Evolutionary conservation across 2,113 vertebrate species (phyloP), one percentile per base, ranked within the genome.

Genomic region (Pardalotus punctatus): DNA sequence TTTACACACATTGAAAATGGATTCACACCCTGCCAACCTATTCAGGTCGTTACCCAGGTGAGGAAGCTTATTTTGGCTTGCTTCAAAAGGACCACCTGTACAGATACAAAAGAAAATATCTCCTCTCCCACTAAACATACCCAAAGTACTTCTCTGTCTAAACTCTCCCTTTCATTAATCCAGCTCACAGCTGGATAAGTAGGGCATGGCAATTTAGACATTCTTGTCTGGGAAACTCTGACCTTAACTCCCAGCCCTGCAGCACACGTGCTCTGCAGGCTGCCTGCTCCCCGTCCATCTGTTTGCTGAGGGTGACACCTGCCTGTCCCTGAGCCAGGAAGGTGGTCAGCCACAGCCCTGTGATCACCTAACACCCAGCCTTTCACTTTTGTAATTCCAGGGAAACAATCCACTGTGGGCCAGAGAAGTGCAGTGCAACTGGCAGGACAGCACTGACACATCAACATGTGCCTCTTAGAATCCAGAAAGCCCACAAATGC

Each of bases 11-110:
- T 0, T 80, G 88, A 81, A 91, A 96, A 95, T 57, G 65, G 84
- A 96, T 93, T 97, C 95, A 90, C 73, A 88, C 78, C 74, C 92
- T 92, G 95, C 86, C 93, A 96, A 95, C 81, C 86, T 88, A 94
- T 95, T 96, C 85, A 96, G 79, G 71, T 91, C 0, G 48, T 95
- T 94, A 47, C 91, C 91, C 96, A 97, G 95, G 95, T 96, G 93
- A 94, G 65, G 81, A 94, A 90, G 90, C 80, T 96, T 91, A 90
- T 88, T 97, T 92, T 92, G 86, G 78, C 82, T 85, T 45, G 53
- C 86, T 86, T 93, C 90, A 96, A 94, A 96, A 81, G 90, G 79
- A 78, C 94, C 85, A 95, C 95, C 93, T 95, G 90, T 90, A 84
- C 81, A 78, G 78, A 93, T 4, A 96, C 69, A 96, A 96, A 96